Base-by-base conservation (phyloP, 2,797 vertebrate genomes). In the Argyrosomus regius region DNA sequence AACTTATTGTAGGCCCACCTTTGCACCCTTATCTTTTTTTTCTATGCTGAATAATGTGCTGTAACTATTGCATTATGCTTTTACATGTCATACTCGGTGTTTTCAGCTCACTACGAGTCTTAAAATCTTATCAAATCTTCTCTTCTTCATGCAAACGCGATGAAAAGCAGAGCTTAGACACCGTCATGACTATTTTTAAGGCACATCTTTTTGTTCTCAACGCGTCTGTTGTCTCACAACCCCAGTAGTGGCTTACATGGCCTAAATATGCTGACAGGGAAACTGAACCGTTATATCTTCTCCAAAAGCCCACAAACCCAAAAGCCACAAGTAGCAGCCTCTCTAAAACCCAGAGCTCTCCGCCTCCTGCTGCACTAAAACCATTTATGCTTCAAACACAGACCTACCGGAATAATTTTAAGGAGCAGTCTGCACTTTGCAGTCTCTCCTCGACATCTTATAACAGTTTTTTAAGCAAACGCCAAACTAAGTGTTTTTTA, bases 241-340 rank as follows among this genome's bases (percentile, higher is more conserved):
- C 92, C 87, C 88, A 92, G 92, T 83, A 77, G 93, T 86, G 94
- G 94, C 92, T 94, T 93, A 84, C 87, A 92, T 83, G 77, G 87
- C 89, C 92, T 91, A 90, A 94, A 93, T 91, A 86, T 92, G 93
- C 93, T 95, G 93, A 94, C 88, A 94, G 86, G 94, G 94, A 94
- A 94, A 94, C 92, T 91, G 93, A 95, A 91, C 94, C 91, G 92
- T 94, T 92, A 88, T 88, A 89, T 93, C 93, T 94, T 82, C 78
- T 87, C 87, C 93, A 92, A 92, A 92, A 95, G 90, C 94, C 96
- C 95, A 85, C 94, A 95, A 94, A 95, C 93, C 95, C 84, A 92
- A 93, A 96, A 96, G 91, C 96, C 96, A 93, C 96, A 96, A 89
- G 87, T 88, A 91, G 91, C 92, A 90, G 88, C 83, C 84, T 87